A percentile compares a stretch with the other conserved stretches of the same genome.
These are phyloP conservation scores for Hozukius guyotensis DNA, from an alignment of 2,797 vertebrate species.

Conservation along the genomic window DNA sequence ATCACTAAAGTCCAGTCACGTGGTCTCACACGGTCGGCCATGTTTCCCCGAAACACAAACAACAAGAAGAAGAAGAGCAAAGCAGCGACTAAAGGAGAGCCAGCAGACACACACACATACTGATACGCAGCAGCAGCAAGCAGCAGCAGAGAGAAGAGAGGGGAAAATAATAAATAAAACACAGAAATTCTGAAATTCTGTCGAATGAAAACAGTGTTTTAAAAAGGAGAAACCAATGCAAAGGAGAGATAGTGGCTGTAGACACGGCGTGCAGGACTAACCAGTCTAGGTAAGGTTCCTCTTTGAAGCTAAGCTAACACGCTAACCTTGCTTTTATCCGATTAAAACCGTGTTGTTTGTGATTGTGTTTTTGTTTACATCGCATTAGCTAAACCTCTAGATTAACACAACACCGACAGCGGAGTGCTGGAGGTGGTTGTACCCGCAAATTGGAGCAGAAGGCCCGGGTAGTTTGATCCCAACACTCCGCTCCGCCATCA, in stretches of 20 bases:
- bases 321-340: too few relatives aligned
- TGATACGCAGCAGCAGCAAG: conserved; percentile 78
- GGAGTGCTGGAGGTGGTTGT: too few relatives aligned
- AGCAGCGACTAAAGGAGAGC: conserved; percentile 73
- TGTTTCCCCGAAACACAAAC: conserved; percentile 95
- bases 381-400: too few relatives aligned
- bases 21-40: conserved; percentile 86
- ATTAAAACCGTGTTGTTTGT: too few relatives aligned
- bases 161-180: conserved; percentile 64
- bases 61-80: conserved; percentile 81
- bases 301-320: conserved; percentile 53
- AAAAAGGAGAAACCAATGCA: conserved; percentile 73
- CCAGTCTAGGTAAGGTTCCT: conserved; percentile 72
- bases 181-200: conserved; percentile 67
- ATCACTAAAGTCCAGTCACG: conserved; percentile 51
- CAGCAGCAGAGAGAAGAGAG: conserved; percentile 46
- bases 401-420: too few relatives aligned
- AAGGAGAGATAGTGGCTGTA: conserved; percentile 66
- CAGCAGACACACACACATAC: conserved; percentile 77
- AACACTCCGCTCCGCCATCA: too few relatives aligned
- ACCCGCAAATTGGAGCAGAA: too few relatives aligned
- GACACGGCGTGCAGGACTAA: conserved; percentile 66
- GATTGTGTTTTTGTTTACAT: too few relatives aligned
- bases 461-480: too few relatives aligned
- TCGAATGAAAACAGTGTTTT: conserved; percentile 78